A percentile compares a stretch with the other conserved stretches of the same genome.
These are phyloP conservation scores for Colletes collaris DNA, from an alignment of 2,888 invertebrate species.

Conservation along the genomic window DNA sequence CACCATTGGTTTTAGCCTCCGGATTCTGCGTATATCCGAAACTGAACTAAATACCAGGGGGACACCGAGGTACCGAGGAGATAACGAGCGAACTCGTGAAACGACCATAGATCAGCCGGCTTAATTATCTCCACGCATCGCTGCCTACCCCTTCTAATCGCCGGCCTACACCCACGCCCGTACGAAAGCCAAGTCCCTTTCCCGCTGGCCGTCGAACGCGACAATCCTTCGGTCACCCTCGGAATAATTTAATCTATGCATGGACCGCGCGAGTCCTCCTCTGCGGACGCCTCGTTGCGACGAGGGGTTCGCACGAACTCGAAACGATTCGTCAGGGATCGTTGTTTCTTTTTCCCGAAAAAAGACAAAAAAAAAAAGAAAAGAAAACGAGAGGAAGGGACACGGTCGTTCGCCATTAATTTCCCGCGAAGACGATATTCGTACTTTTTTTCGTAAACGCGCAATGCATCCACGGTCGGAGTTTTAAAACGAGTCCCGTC, in stretches of 20 bases:
- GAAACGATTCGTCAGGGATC: too few species aligned
- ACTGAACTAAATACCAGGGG: constrained; percentile 79
- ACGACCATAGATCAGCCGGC: constrained; percentile 82
- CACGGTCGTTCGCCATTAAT: constrained; percentile 25
- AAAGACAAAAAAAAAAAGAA: too few species aligned
- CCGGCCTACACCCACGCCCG: constrained; percentile 68
- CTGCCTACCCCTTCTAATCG: constrained; percentile 75
- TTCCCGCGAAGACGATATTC: constrained; percentile 15
- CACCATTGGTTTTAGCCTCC: constrained; percentile 69
- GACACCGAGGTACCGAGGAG: constrained; percentile 78
- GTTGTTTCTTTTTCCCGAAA: too few species aligned
- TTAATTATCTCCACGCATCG: constrained; percentile 83
- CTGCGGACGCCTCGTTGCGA: neutral
- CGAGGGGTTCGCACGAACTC: too few species aligned
- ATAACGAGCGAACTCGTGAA: constrained; percentile 83
- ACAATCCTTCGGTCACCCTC: constrained; percentile 46
- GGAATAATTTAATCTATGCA: constrained; percentile 48
- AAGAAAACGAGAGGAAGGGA: too few species aligned
- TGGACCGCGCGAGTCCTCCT: constrained; percentile 4
- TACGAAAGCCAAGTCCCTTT: constrained; percentile 57
- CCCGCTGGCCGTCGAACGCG: constrained; percentile 47
- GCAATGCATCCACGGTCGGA: constrained; percentile 21
- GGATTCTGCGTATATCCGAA: constrained; percentile 77
- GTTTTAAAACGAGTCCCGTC: constrained; percentile 42
- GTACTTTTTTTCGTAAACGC: constrained; percentile 37